Evolutionary conservation across 2,797 vertebrate genomes (phyloP).

Genomic region (Saguinus oedipus): DNA sequence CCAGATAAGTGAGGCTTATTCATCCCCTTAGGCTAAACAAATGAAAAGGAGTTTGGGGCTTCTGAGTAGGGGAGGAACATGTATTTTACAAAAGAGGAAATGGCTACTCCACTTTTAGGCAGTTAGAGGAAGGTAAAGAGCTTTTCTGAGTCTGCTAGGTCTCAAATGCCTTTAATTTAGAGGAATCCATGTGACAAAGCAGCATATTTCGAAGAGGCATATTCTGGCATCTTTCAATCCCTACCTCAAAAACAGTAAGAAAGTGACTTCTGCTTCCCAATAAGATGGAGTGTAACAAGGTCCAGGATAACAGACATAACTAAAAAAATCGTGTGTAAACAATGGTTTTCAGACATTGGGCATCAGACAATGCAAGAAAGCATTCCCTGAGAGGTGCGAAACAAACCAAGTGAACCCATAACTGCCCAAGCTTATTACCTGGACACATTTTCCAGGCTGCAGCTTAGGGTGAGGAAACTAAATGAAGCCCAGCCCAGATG

Average conservation of each 20-base stretch:
- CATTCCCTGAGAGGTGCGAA: background rate
- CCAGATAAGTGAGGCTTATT: too few species aligned
- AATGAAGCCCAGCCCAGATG: background rate
- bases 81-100: background rate
- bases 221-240: background rate
- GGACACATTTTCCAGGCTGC: background rate
- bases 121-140: background rate
- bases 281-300: background rate
- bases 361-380: background rate
- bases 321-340: background rate
- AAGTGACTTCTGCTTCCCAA: background rate
- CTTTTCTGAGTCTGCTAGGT: background rate
- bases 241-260: background rate
- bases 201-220: background rate
- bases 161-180: background rate
- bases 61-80: background rate
- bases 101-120: background rate
- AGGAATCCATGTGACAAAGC: background rate
- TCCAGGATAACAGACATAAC: background rate
- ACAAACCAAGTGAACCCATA: background rate
- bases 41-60: background rate
- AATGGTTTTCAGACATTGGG: background rate
- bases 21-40: too few species aligned
- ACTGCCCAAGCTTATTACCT: background rate
- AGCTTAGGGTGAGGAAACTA: background rate